A percentile compares a stretch with the other conserved stretches of the same genome.
Conservation (phyloP, 2,888 invertebrate genomes). For the Ochropleura plecta region DNA sequence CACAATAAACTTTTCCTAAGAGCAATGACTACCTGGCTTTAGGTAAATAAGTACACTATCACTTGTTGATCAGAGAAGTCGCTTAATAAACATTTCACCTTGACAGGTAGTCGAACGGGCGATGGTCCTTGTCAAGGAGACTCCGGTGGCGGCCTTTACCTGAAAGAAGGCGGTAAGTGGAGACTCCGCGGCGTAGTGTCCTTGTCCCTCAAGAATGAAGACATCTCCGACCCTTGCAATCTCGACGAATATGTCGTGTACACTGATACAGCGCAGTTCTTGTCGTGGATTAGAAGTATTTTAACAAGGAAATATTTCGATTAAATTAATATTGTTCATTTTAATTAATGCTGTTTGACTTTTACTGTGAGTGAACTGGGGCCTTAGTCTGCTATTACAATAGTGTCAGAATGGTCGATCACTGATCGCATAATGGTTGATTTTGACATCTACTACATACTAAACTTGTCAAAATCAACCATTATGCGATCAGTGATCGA, state of each 20-base stretch:
- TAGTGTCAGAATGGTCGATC: too few relatives aligned
- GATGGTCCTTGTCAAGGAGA: slow-evolving; percentile 91
- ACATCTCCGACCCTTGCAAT: slow-evolving; percentile 86
- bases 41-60: too few relatives aligned
- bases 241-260: slow-evolving; percentile 91
- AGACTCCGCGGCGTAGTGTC: slow-evolving; percentile 87
- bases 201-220: slow-evolving; percentile 79
- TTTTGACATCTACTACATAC: too few relatives aligned
- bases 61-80: too few relatives aligned
- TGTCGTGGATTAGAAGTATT: slow-evolving; percentile 86
- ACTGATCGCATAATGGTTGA: too few relatives aligned
- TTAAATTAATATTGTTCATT: slow-evolving; percentile 49
- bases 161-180: slow-evolving; percentile 84
- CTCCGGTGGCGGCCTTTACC: slow-evolving; percentile 90
- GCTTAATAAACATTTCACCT: not conserved
- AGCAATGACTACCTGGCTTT: too few relatives aligned
- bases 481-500: too few relatives aligned
- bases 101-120: slow-evolving; percentile 85
- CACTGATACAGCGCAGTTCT: slow-evolving; percentile 91
- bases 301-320: slow-evolving; percentile 68
- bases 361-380: not conserved
- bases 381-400: too few relatives aligned
- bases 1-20: too few relatives aligned
- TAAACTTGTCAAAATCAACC: too few relatives aligned
- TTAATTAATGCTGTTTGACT: slow-evolving; percentile 5